Conservation (phyloP, 2,797 vertebrate species). For the Tapera naevia region DNA sequence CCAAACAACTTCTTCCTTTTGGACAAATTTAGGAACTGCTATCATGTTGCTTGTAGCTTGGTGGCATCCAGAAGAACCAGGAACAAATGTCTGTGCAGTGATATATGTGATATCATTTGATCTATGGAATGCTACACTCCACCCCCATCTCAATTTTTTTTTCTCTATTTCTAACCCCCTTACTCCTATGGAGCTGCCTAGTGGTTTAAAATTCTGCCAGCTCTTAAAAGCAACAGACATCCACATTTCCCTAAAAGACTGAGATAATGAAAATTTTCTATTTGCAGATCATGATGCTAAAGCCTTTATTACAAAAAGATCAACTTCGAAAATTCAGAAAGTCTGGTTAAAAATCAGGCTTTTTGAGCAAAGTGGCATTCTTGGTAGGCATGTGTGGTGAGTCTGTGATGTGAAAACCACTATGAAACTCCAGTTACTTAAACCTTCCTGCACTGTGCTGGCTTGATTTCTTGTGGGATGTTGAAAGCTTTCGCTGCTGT, state of each 20-base stretch:
- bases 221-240: neutral
- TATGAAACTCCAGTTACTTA: neutral
- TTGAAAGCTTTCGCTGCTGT: neutral
- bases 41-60: conserved; percentile 35
- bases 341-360: neutral
- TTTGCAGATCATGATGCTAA: neutral
- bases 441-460: neutral
- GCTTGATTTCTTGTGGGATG: neutral
- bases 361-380: neutral
- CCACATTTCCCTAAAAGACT: neutral
- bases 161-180: neutral
- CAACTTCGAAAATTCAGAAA: neutral
- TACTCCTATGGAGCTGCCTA: neutral
- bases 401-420: neutral
- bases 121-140: neutral
- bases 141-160: neutral
- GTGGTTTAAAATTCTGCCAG: neutral
- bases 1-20: conserved; percentile 5
- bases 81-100: conserved; percentile 45
- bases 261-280: neutral
- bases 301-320: neutral
- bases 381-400: neutral
- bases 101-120: conserved; percentile 15
- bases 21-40: conserved; percentile 44
- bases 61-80: neutral